Base-by-base conservation (phyloP, 2,113 vertebrate genomes). In the Corythaeola cristata region DNA sequence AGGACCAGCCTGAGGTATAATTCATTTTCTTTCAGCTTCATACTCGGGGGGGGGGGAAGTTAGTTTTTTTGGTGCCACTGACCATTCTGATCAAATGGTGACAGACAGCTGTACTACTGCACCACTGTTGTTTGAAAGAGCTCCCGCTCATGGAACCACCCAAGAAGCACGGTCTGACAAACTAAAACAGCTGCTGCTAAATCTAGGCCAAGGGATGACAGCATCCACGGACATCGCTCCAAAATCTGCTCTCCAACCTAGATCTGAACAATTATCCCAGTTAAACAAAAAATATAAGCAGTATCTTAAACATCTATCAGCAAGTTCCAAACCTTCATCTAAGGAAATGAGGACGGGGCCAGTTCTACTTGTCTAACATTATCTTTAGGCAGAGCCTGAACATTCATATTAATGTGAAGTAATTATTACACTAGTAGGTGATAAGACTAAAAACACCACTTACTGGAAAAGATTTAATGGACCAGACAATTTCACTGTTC, bases 401-500 rank as follows among this genome's bases (percentile, higher is more conserved):
- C 11, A 9, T 28, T 30, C 74, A 37, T 33, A 56, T 30, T 41
- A 56, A 30, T 0, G 0, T 47, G 8, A 37, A 62, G 14, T 39
- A 73, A 88, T 64, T 81, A 66, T 23, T 33, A 60, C 19, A 47
- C 8, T 71, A 19, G 17, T n/a, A 60, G 44, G 37, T 1, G 5
- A 5, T 13, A 53, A 71, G 44, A 81, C 10, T 30, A 32, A 66
- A 88, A 88, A 17, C 16, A n/a, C 24, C 16, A 44, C 98, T 98
- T 94, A 99, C 99, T 81, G 99, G 99, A 81, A 99, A 99, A 56
- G 99, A 99, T 97, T 99, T 99, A 98, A 99, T 99, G 84, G 99
- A 99, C 99, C 99, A 99, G 87, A 99, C 99, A 14, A 99, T 99
- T 96, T 99, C 99, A 33, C 99, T 99, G 98, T 99, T 99, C 97